Percentiles rank a stretch among this genome's conserved stretches.
These are phyloP conservation scores for Acrobasis suavella DNA, from an alignment of 2,888 invertebrate species.

Conservation along the genomic window DNA sequence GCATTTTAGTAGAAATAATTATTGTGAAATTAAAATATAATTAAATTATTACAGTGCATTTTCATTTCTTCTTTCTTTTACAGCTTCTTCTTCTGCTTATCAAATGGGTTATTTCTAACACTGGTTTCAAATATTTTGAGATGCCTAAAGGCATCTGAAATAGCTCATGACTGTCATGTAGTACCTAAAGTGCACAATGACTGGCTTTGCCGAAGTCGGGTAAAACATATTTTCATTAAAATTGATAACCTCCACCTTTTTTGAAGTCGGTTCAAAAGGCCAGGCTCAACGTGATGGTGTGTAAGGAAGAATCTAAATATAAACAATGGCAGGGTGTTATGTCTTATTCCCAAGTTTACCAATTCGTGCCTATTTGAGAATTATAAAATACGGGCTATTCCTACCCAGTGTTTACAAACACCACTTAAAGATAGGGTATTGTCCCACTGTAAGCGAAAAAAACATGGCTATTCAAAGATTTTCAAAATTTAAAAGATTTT, in stretches of 20 bases:
- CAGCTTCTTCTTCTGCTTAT: no score
- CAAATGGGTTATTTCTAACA: neutral
- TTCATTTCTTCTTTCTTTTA: no score
- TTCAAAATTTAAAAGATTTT: neutral
- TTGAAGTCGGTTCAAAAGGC: no score
- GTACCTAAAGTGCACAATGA: no score
- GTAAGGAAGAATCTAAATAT: no score
- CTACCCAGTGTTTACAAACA: neutral
- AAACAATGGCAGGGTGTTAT: neutral
- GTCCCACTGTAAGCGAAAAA: neutral
- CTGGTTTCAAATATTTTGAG: no score
- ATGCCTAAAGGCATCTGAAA: no score
- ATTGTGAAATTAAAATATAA: constrained; percentile 14
- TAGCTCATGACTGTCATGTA: no score
- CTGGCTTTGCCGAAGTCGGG: no score
- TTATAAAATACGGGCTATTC: constrained; percentile 1
- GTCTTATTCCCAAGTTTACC: neutral
- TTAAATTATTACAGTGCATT: neutral
- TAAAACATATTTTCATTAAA: no score
- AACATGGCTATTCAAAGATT: neutral
- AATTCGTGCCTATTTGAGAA: neutral
- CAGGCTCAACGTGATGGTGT: no score
- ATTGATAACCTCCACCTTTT: no score
- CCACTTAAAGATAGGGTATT: neutral
- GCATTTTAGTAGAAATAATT: constrained; percentile 16